Conservation (phyloP, 2,888 invertebrate species). For the Idaea biselata region DNA sequence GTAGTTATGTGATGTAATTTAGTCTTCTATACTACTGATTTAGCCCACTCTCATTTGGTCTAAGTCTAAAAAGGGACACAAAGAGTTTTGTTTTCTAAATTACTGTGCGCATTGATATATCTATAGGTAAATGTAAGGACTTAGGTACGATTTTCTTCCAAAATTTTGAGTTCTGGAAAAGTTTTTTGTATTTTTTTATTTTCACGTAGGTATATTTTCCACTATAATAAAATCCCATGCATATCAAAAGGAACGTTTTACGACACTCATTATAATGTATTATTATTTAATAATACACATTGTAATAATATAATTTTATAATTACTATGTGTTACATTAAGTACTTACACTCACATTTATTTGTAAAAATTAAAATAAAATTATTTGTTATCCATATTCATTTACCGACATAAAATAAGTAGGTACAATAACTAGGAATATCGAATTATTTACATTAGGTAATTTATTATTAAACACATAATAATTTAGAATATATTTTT, state of each 20-base stretch:
- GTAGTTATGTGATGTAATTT: too few relatives aligned
- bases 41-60: conserved; percentile 17
- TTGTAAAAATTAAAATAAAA: conserved; percentile 54
- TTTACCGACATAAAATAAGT: conserved; percentile 46
- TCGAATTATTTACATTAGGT: conserved; percentile 63
- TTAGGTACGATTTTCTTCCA: background rate
- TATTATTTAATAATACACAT: conserved; percentile 31
- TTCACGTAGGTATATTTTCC: background rate
- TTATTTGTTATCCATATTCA: conserved; percentile 43
- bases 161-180: background rate
- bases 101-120: conserved; percentile 74
- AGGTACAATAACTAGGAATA: conserved; percentile 52
- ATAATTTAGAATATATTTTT: conserved; percentile 68
- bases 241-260: conserved; percentile 70
- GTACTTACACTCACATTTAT: conserved; percentile 49
- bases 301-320: conserved; percentile 49
- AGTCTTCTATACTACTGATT: too few relatives aligned
- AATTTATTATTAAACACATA: conserved; percentile 46
- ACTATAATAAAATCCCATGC: conserved; percentile 60
- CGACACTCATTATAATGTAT: conserved; percentile 43
- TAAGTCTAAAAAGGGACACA: conserved; percentile 47
- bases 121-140: conserved; percentile 50
- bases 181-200: background rate
- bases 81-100: conserved; percentile 49
- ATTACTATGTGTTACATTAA: conserved; percentile 38